Base-by-base conservation (phyloP, 2,797 vertebrate species). In the Scolopax bukidnonensis region DNA sequence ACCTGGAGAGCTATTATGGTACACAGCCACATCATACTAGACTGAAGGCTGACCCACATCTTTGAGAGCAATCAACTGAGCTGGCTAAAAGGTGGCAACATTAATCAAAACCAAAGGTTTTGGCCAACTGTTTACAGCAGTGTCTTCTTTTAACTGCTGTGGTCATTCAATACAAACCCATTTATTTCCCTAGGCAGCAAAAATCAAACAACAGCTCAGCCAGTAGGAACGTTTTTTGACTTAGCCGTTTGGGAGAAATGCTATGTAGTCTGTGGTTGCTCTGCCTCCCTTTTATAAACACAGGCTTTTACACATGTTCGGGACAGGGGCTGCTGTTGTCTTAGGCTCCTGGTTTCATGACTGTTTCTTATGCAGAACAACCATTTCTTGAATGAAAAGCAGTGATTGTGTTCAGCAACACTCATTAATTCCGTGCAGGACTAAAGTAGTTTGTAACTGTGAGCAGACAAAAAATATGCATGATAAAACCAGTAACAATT, bases 141-240 rank as follows among this genome's bases (percentile, higher is more conserved):
- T 67, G 40, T 14, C 41, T 91, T 54, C 32, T 32, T 74, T 36
- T 61, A 86, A 84, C 33, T 38, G 32, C 69, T 81, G 57, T 28
- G 50, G 45, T 67, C 65, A 43, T 63, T 90, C 70, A 30, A 51
- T 28, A 43, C 27, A 73, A 88, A 75, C 24, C 23, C 5, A 0
- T 69, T 85, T 78, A 78, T 73, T 63, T 95, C 80, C 65, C 69
- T 32, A 81, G 73, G 59, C 38, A 89, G 53, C 36, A 88, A 95
- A 92, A 87, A 87, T 60, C 19, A 84, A 86, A 60, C 84, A 89
- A 4, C 32, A 67, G 59, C 19, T 74, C 56, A 71, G 60, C 15
- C 48, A 59, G 28, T 36, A 68, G 28, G 53, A 83, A 81, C 9
- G 30, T 33, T 89, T 83, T 88, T 63, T 1, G 1, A 57, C 47